Base-by-base conservation (phyloP, 2,888 invertebrate genomes). In the Sphaerophoria rueppellii region DNA sequence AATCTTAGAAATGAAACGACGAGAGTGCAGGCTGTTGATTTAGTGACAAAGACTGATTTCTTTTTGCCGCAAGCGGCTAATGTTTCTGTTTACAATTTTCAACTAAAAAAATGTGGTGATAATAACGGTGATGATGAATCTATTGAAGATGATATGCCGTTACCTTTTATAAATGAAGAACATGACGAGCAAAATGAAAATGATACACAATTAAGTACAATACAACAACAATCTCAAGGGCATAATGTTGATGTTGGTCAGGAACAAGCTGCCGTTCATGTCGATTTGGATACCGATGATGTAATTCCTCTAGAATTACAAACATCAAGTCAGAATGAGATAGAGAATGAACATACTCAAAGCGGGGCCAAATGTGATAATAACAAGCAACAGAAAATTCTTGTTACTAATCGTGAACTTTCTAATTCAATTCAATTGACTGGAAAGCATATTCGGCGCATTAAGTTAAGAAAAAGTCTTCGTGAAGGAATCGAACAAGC, bases 401-500 rank as follows among this genome's bases (percentile, higher is more conserved):
- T 72, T 40, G 14, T 67, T 6, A 83, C 80, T 61, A 80, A 80
- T 46, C 16, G 43, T 12, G 55, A 80, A 37, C 83, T 83, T 0
- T 57, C 55, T 1, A 61, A 83, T 52, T 81, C 85, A 12, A 70
- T 85, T 11, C 34, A 69, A 7, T 6, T 63, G 2, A 73, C 81
- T 1, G 70, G 70, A 43, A 76, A 63, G 5, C 63, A 65, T 7
- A 4, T 85, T 12, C 24, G 80, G 4, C 61, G 76, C 0, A 14
- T 58, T 11, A 70, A 85, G 16, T 40, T 85, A 9, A 70, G 73
- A 35, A 48, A 16, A 34, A 67, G 57, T 1, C 69, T 85, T 7
- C 58, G 46, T 6, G 57, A 71, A 7, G 82, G 82, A 6, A 86
- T 82, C 32, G 70, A 73, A 14, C 70, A 74, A 5, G 86, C 82